Percentiles rank a stretch among this genome's conserved stretches.
Conservation (phyloP, 2,888 invertebrate species). For the Coelopa pilipes region DNA sequence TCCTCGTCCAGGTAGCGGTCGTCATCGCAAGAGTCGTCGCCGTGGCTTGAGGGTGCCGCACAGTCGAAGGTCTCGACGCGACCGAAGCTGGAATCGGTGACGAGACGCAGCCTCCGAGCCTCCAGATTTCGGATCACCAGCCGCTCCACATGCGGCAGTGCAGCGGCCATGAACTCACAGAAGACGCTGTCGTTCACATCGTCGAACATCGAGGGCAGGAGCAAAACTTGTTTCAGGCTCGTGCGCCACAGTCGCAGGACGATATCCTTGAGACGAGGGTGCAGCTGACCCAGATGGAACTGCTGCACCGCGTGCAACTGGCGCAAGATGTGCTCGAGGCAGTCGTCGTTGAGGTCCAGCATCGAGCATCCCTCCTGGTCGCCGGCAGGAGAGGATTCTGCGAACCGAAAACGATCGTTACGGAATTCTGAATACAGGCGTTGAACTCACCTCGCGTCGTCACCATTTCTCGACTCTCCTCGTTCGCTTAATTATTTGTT, state of each 20-base stretch:
- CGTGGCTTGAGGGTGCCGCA: slow-evolving; percentile 37
- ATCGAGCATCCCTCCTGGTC: slow-evolving; percentile 23
- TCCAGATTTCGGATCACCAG: slow-evolving; percentile 50
- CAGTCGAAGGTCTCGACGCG: slow-evolving; percentile 49
- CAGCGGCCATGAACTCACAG: slow-evolving; percentile 47
- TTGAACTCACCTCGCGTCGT: slow-evolving; percentile 38
- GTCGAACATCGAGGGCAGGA: background rate
- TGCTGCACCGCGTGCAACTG: slow-evolving; percentile 52
- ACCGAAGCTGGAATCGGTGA: slow-evolving; percentile 44
- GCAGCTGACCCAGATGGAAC: slow-evolving; percentile 50
- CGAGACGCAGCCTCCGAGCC: slow-evolving; percentile 48
- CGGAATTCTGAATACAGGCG: background rate
- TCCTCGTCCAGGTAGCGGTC: slow-evolving; percentile 55
- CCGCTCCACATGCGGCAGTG: slow-evolving; percentile 48
- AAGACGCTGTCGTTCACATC: slow-evolving; percentile 45
- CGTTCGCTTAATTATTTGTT: slow-evolving; percentile 24
- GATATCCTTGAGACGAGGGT: slow-evolving; percentile 51
- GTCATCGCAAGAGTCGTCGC: background rate
- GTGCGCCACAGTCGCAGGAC: slow-evolving; percentile 49
- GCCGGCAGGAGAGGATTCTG: background rate
- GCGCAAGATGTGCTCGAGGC: slow-evolving; percentile 51
- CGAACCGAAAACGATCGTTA: background rate
- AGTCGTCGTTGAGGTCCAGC: slow-evolving; percentile 56
- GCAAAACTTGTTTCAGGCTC: background rate
- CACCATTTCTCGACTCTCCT: slow-evolving; percentile 36